phyloP scores from a whole-genome alignment of 2,113 vertebrate species.

The Neogale vison region DNA sequence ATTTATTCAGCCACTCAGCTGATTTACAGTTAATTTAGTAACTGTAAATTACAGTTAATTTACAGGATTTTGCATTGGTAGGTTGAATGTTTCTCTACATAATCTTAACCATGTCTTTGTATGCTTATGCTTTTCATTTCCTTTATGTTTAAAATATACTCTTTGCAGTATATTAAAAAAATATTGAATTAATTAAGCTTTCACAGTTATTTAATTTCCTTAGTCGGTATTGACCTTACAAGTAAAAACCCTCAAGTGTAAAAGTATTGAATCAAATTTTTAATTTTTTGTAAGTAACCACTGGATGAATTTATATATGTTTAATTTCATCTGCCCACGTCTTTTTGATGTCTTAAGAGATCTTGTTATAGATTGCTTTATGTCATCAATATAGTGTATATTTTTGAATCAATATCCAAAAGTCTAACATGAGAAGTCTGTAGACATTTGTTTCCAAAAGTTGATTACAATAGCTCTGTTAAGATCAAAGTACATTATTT shows the following conservation, averaged over 20 bases:
- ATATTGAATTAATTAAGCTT: constrained; percentile 70
- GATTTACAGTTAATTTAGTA: background rate
- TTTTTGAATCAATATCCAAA: constrained; percentile 77
- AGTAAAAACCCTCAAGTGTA: constrained; percentile 56
- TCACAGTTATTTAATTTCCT: constrained; percentile 74
- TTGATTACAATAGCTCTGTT: constrained; percentile 75
- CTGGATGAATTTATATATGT: constrained; percentile 74
- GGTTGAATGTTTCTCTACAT: constrained; percentile 48
- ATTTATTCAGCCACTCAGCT: background rate
- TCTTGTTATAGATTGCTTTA: background rate
- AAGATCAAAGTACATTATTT: background rate
- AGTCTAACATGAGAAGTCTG: constrained; percentile 76
- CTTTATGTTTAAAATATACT: constrained; percentile 64
- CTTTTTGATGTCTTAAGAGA: constrained; percentile 70
- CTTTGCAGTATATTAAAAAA: constrained; percentile 64
- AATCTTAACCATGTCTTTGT: constrained; percentile 69
- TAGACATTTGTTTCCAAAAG: constrained; percentile 73
- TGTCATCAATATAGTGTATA: constrained; percentile 67
- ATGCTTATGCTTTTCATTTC: constrained; percentile 71
- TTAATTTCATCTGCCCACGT: constrained; percentile 69
- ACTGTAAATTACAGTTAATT: too few relatives aligned
- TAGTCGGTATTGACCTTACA: constrained; percentile 73
- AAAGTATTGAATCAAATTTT: background rate
- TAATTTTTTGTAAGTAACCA: background rate
- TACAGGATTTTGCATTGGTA: constrained; percentile 50